These are phyloP conservation scores for Conops quadrifasciatus DNA, from an alignment of 2,888 invertebrate species.

Conservation along the genomic window DNA sequence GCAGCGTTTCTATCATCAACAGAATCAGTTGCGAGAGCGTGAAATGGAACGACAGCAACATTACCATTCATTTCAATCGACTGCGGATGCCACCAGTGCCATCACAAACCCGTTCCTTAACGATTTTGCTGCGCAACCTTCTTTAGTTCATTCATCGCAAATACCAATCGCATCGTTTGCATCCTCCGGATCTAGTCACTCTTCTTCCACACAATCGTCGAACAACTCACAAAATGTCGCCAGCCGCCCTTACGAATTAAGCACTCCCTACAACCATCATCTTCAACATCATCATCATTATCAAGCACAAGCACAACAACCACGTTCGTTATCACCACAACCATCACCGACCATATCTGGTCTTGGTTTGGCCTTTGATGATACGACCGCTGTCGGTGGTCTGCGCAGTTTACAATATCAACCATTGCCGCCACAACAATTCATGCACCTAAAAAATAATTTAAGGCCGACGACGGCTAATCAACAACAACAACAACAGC, in stretches of 20 bases:
- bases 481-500: constrained; percentile 20
- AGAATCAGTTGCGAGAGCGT: constrained; percentile 74
- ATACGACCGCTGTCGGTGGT: constrained; percentile 31
- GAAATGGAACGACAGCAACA: constrained; percentile 59
- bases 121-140: constrained; percentile 52
- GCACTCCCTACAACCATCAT: constrained; percentile 2
- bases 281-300: constrained; percentile 3
- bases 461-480: constrained; percentile 32
- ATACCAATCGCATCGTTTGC: constrained; percentile 47
- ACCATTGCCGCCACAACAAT: constrained; percentile 52
- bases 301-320: constrained; percentile 1
- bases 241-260: background rate
- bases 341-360: constrained; percentile 41
- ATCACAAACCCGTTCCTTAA: constrained; percentile 61
- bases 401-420: constrained; percentile 53
- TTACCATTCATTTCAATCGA: background rate
- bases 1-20: constrained; percentile 81
- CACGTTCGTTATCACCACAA: constrained; percentile 47
- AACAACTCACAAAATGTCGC: constrained; percentile 23
- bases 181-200: constrained; percentile 61
- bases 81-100: background rate
- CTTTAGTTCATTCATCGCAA: constrained; percentile 42
- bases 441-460: constrained; percentile 42
- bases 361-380: constrained; percentile 46
- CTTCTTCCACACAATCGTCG: constrained; percentile 44